These are phyloP conservation scores for Eilema caniola DNA, from an alignment of 2,888 invertebrate genomes.

Conservation along the genomic window DNA sequence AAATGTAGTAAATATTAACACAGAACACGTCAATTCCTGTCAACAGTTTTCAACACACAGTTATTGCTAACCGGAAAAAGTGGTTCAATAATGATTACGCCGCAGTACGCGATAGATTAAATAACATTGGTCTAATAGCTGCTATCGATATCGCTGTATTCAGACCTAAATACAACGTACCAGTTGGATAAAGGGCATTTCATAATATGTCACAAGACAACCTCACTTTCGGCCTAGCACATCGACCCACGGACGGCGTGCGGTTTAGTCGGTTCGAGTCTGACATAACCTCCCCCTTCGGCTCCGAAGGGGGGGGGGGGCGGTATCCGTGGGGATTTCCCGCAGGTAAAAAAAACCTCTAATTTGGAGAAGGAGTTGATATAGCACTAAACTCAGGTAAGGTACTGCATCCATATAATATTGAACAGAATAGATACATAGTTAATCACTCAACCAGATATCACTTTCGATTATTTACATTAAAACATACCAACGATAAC, in stretches of 20 bases:
- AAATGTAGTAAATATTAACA: conserved; percentile 6
- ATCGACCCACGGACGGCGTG: too few species aligned
- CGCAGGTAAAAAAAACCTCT: not conserved
- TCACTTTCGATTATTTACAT: not conserved
- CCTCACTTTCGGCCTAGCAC: too few species aligned
- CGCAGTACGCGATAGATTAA: not conserved
- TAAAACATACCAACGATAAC: not conserved
- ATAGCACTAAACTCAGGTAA: not conserved
- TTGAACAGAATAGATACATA: not conserved
- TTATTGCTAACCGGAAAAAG: conserved; percentile 23
- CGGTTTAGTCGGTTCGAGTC: too few species aligned
- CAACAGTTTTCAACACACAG: not conserved
- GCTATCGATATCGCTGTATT: not conserved
- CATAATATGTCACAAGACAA: too few species aligned
- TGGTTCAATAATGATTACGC: conserved; percentile 7
- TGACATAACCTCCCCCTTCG: too few species aligned
- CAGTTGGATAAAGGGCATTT: too few species aligned
- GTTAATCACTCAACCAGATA: too few species aligned
- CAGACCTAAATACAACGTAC: not conserved
- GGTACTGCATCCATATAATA: not conserved
- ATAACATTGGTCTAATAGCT: not conserved
- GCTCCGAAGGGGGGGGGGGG: too few species aligned
- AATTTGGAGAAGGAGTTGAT: not conserved
- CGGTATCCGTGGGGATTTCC: too few species aligned
- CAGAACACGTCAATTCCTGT: conserved; percentile 17